Base-by-base conservation (phyloP, 2,113 vertebrate genomes). In the Cephalopholis sonnerati region DNA sequence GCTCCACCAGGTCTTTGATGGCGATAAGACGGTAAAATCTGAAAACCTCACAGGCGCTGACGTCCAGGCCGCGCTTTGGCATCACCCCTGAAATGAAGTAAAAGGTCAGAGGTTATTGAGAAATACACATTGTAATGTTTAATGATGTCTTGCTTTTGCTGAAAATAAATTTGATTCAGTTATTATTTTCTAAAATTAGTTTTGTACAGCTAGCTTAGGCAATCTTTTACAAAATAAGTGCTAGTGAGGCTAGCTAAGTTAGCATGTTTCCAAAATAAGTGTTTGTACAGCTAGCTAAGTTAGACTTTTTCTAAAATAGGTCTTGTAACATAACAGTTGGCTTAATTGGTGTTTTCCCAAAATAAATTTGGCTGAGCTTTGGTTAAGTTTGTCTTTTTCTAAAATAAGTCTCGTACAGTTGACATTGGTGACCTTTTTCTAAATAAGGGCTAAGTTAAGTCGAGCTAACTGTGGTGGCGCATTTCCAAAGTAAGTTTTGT, bases 1-100 rank as follows among this genome's bases (percentile, higher is more conserved):
- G 97, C 29, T 98, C 97, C 3, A 99, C 96, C 84, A 97, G 92
- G 82, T 94, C 95, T 94, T 96, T 98, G 65, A 95, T 83, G 18
- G 96, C 93, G 39, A 99, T 91, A 44, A 99, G 92, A 24, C 97
- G 97, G 89, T 99, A 99, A 93, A 99, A 99, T 53, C 98, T 91
- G 95, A 97, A 99, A 85, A 99, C 94, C 92, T 99, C 98, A 41
- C 98, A 99, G 53, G 91, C 72, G 7, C 89, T 93, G 11, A 98
- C 96, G 15, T 99, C 95, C 70, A 99, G 94, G 27, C 97, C 98
- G 27, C 98, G 97, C 91, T 99, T 99, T 87, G 98, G 97, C 97
- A 99, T 98, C 46, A 95, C 83, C 86, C 96, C 98, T 99, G 36
- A 12, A 64, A 24, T 7, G 0, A 74, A 17, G 41, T 18, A 12